A percentile compares a stretch with the other conserved stretches of the same genome.
phyloP scores from a whole-genome alignment of 2,797 vertebrate species.

The Gymnopithys bicolor region DNA sequence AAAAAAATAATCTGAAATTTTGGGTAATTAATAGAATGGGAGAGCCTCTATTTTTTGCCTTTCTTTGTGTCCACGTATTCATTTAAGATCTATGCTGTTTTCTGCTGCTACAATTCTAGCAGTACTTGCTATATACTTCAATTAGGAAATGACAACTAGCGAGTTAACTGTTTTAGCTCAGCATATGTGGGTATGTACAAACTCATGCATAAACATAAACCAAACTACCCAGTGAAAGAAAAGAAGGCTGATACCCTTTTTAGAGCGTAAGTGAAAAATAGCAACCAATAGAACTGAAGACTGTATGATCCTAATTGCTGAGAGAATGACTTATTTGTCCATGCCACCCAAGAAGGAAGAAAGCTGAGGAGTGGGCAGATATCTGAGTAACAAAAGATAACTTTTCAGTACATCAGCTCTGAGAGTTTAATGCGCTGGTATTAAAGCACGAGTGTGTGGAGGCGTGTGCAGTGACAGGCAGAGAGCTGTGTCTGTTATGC shows the following conservation, averaged over 20 bases:
- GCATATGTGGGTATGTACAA: slow-evolving; percentile 8
- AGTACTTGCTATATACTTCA: not conserved
- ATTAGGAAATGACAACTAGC: not conserved
- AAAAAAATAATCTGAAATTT: not conserved
- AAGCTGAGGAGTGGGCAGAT: slow-evolving; percentile 28
- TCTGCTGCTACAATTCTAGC: not conserved
- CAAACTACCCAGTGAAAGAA: not conserved
- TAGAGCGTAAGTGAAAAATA: slow-evolving; percentile 12
- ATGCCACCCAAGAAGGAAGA: not conserved
- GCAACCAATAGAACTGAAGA: not conserved
- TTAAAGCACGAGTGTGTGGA: slow-evolving; percentile 1
- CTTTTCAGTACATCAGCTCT: slow-evolving; percentile 48
- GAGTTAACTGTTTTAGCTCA: slow-evolving; percentile 51
- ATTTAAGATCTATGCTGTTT: not conserved
- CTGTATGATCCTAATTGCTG: not conserved
- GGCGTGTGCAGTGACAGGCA: slow-evolving; percentile 54
- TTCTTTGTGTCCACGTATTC: not conserved
- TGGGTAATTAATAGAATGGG: not conserved
- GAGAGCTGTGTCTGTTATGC: not conserved
- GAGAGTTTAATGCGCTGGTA: slow-evolving; percentile 36
- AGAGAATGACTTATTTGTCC: not conserved
- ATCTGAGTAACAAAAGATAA: slow-evolving; percentile 34
- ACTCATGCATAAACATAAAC: slow-evolving; percentile 57
- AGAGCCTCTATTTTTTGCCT: not conserved
- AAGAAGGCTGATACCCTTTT: not conserved